Evolutionary conservation across 1,140 invertebrate genomes (phyloP), one percentile per base, ranked within the genome.

Genomic region (Monomorium pharaonis): DNA sequence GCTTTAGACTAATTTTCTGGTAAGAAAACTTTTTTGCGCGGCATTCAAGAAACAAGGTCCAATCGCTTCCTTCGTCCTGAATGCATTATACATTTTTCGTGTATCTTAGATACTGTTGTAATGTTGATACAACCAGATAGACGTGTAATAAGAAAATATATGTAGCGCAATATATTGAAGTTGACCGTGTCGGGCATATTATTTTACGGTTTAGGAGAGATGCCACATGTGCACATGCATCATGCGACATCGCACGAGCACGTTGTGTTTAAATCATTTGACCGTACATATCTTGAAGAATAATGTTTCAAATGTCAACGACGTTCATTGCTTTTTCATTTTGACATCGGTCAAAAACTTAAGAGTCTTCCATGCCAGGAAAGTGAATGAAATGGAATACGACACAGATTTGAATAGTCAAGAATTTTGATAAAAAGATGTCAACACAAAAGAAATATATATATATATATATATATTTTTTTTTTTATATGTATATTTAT

Each of bases 131-230:
- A 44, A 33, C 9, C 78, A 44, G 67, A 72, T 67, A 58, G 7
- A 65, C 16, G 51, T 72, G 37, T 83, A 83, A 83, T 58, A 30
- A 83, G 78, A 83, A 74, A 74, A 30, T 30, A 14, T 30, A 70
- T n/a, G 65, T 70, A 27, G 37, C 21, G 37, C 37, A 72, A 49
- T 30, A 60, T 44, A 5, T 21, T 14, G 14, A 72, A 72, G 37
- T 58, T 33, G 67, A 83, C 67, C 30, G 44, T 80, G 44, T 60
- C 65, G 18, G 10, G 30, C 37, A 33, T 37, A 81, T 83, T 51
- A 56, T 44, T 60, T 72, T 44, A 27, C 4, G 24, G 24, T 51
- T 67, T 67, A 47, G 37, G 37, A 72, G 24, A 72, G 21, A 44
- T 47, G 5, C 14, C 16, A 5, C 18, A 30, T 37, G 14, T 37